Percentiles rank a stretch among this genome's conserved stretches.
phyloP scores from a whole-genome alignment of 2,797 vertebrate genomes.

The Leptatherina wallacei region DNA sequence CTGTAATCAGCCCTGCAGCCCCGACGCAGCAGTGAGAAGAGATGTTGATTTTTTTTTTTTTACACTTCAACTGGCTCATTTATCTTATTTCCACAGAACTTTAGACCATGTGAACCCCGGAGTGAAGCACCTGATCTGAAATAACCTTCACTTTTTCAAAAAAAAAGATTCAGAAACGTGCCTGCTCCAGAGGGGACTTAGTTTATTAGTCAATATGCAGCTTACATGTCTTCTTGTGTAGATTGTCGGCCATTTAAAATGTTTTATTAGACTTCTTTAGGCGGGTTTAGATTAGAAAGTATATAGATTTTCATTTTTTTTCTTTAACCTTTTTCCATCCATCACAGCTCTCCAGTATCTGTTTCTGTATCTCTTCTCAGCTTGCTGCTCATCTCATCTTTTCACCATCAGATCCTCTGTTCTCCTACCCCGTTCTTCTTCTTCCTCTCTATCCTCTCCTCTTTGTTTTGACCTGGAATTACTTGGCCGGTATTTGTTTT shows the following conservation, averaged over 20 bases:
- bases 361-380: not conserved
- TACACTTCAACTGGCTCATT: not conserved
- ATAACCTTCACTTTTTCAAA: not conserved
- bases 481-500: not conserved
- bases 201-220: not conserved
- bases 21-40: not conserved
- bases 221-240: not conserved
- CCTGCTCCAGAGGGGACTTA: too few relatives aligned
- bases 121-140: not conserved
- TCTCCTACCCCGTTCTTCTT: too few relatives aligned
- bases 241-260: too few relatives aligned
- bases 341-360: not conserved
- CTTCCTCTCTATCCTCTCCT: too few relatives aligned
- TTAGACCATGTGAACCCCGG: not conserved
- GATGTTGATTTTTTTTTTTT: not conserved
- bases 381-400: not conserved
- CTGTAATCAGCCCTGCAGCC: not conserved
- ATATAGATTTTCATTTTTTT: not conserved
- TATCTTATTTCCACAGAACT: not conserved
- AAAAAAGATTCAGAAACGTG: too few relatives aligned
- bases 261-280: not conserved
- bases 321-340: not conserved
- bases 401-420: not conserved
- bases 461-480: too few relatives aligned
- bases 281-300: not conserved